Conservation (phyloP, 2,113 vertebrate genomes). For the Cyanistes caeruleus region DNA sequence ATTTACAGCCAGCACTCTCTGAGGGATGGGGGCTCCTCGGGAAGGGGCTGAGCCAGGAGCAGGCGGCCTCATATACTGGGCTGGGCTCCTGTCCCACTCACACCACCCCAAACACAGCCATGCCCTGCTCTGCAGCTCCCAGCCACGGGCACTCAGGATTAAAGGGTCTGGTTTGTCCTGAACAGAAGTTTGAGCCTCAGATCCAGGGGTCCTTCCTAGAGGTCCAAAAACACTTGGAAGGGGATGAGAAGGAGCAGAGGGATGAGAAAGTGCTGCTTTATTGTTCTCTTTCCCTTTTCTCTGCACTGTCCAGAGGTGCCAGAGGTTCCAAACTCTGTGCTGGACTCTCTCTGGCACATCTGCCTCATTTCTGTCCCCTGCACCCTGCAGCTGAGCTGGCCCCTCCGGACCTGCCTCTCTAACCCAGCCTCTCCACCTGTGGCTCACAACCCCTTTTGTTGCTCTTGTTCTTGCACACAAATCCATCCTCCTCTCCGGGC, state of each 20-base stretch:
- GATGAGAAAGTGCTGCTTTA: background rate
- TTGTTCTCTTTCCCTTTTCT: background rate
- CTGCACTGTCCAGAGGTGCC: background rate
- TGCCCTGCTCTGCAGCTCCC: background rate
- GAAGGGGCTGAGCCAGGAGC: slow-evolving; percentile 42
- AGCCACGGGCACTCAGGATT: rapidly evolving
- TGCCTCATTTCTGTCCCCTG: background rate
- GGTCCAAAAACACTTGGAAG: background rate
- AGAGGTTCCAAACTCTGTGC: background rate
- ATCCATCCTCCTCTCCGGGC: background rate
- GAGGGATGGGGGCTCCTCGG: background rate
- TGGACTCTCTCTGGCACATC: background rate
- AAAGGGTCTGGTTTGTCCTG: background rate
- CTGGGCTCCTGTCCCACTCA: background rate
- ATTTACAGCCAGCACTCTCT: background rate
- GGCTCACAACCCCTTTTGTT: background rate
- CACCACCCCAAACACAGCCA: background rate
- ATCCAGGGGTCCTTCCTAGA: background rate
- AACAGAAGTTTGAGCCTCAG: background rate
- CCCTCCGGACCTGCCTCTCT: background rate
- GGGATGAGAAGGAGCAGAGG: rapidly evolving
- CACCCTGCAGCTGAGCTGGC: background rate
- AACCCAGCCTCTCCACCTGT: background rate
- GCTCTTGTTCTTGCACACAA: background rate
- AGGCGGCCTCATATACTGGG: background rate